Percentiles rank a stretch among this genome's conserved stretches.
Evolutionary conservation across 2,888 invertebrate species (phyloP).

Genomic region (Hofmannophila pseudospretella): DNA sequence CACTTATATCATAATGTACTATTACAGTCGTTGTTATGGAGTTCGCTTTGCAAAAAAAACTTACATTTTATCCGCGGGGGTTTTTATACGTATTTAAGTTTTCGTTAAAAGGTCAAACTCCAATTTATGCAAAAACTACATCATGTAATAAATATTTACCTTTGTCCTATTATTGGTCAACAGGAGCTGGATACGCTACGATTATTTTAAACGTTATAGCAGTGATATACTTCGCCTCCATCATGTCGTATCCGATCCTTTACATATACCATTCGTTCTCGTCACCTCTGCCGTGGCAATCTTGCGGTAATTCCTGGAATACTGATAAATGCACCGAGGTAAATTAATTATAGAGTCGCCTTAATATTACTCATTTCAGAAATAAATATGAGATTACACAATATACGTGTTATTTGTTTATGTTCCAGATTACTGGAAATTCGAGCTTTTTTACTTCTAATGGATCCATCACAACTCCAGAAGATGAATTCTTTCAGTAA

Average conservation of each 20-base stretch:
- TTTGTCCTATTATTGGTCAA: not conserved
- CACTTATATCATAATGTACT: too few species aligned
- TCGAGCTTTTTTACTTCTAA: conserved; percentile 43
- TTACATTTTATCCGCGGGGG: too few species aligned
- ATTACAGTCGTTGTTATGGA: too few species aligned
- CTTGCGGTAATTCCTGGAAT: conserved; percentile 90
- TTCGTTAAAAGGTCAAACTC: too few species aligned
- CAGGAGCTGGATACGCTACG: conserved; percentile 92
- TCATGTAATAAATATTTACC: too few species aligned
- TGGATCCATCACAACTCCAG: conserved; percentile 79
- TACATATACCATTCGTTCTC: conserved; percentile 86
- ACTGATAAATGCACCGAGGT: conserved; percentile 84
- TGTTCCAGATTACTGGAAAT: conserved; percentile 55
- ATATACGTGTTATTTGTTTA: too few species aligned
- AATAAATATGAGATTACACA: too few species aligned
- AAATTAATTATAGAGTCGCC: conserved; percentile 17
- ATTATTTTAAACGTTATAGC: conserved; percentile 88
- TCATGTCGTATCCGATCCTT: conserved; percentile 90
- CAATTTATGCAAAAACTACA: too few species aligned
- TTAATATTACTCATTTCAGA: conserved; percentile 11
- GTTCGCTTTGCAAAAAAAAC: too few species aligned
- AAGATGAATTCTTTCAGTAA: conserved; percentile 92
- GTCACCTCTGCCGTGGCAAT: conserved; percentile 85
- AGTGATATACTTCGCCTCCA: conserved; percentile 89
- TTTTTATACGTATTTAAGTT: too few species aligned